Base-by-base conservation (phyloP, 2,888 invertebrate species). In the Agrochola macilenta region DNA sequence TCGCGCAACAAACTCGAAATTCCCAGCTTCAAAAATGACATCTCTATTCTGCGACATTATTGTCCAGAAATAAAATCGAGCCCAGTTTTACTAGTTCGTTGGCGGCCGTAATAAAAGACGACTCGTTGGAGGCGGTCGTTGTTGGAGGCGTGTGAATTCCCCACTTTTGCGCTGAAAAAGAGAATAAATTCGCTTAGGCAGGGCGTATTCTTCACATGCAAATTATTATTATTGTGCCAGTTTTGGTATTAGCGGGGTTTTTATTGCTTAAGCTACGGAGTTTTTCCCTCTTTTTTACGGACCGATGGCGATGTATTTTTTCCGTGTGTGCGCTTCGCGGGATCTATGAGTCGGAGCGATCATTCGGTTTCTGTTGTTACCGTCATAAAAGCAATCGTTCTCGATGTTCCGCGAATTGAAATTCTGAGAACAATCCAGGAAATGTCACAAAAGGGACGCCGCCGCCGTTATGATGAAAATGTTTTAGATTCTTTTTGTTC, bases 141-240 rank as follows among this genome's bases (percentile, higher is more conserved):
- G 87, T 81, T 81, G 88, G 87, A 85, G 89, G 89, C 91, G 91
- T 90, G 91, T 85, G 90, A 91, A 90, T 90, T 87, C 87, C 89
- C 87, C 88, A 89, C 87, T 90, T 90, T 87, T 78, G 86, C 87
- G 78, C 81, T 75, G 79, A 86, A 90, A 91, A 90, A 89, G 86
- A 83, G 89, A 90, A 92, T 92, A 92, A 93, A 93, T 92, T 90
- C 89, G 90, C 89, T 89, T 84, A 88, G 88, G 88, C 89, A 81
- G 87, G 90, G 91, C 92, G 90, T 91, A 92, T 92, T 89, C 90
- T 92, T 90, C 93, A 92, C 92, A 94, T 93, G 93, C 94, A 94
- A 93, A 94, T 94, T 93, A 94, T 94, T 93, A 93, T 94, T 93
- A 93, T 94, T 93, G 93, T 92, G 92, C 93, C 92, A 89, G 91